Evolutionary conservation across 2,797 vertebrate genomes (phyloP).

Genomic region (Mormyrus hasselquistii): DNA sequence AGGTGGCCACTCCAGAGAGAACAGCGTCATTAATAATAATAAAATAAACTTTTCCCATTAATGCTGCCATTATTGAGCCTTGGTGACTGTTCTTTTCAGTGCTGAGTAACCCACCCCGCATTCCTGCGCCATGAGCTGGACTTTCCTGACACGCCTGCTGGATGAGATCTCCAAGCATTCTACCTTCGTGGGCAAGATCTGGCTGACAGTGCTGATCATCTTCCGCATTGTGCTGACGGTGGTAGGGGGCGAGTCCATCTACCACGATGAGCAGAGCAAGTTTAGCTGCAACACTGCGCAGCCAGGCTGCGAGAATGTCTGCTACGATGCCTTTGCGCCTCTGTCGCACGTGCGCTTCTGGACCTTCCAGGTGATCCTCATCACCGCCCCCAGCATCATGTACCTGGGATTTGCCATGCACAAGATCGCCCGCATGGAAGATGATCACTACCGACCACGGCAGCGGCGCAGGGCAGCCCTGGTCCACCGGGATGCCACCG

Average conservation of each 20-base stretch:
- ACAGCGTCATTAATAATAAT: background rate
- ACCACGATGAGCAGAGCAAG: constrained; percentile 85
- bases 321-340: constrained; percentile 78
- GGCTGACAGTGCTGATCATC: constrained; percentile 78
- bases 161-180: constrained; percentile 89
- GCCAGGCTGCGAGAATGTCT: constrained; percentile 84
- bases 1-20: background rate
- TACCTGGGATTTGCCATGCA: constrained; percentile 86
- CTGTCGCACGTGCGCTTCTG: constrained; percentile 82
- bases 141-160: constrained; percentile 78
- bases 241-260: constrained; percentile 82
- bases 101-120: constrained; percentile 1
- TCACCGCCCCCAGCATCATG: constrained; percentile 77
- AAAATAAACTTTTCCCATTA: background rate
- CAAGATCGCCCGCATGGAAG: constrained; percentile 64
- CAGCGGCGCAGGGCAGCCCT: constrained; percentile 53
- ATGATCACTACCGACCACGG: constrained; percentile 43
- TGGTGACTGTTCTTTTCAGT: background rate
- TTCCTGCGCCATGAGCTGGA: constrained; percentile 78
- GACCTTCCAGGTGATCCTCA: constrained; percentile 83
- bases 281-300: constrained; percentile 83
- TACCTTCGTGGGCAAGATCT: constrained; percentile 85
- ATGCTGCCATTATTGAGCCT: background rate
- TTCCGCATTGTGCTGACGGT: constrained; percentile 84
- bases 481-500: constrained; percentile 65